Conservation (phyloP, 1,140 invertebrate genomes). For the Notospermus geniculatus region DNA sequence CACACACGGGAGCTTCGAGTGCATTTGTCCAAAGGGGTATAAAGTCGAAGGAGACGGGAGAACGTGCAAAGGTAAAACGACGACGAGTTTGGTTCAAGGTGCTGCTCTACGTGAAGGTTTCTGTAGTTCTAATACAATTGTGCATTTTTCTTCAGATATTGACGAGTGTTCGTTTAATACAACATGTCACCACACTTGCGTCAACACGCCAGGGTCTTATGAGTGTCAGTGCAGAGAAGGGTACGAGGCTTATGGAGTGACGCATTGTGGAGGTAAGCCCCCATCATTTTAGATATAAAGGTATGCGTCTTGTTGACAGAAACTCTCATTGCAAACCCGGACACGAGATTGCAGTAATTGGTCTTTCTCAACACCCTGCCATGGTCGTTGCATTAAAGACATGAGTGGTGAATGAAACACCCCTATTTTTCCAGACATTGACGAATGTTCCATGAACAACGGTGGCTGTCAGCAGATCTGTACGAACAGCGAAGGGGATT, state of each 20-base stretch:
- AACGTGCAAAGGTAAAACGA: not conserved
- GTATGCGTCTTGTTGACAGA: too few species aligned
- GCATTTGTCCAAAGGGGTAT: constrained; percentile 75
- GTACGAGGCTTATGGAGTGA: constrained; percentile 47
- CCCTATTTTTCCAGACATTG: constrained; percentile 47
- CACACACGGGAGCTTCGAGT: constrained; percentile 71
- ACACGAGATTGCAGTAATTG: too few species aligned
- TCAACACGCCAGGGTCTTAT: constrained; percentile 46
- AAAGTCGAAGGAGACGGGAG: constrained; percentile 35
- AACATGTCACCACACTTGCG: constrained; percentile 53
- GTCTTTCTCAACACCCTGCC: too few species aligned
- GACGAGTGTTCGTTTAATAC: constrained; percentile 46
- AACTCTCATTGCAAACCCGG: too few species aligned
- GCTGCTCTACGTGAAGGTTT: not conserved
- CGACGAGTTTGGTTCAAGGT: not conserved
- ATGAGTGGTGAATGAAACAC: too few species aligned
- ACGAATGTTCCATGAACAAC: constrained; percentile 55
- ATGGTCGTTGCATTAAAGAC: too few species aligned
- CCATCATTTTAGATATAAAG: too few species aligned
- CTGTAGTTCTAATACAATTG: not conserved
- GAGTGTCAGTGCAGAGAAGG: constrained; percentile 46
- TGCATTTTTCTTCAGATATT: constrained; percentile 34
- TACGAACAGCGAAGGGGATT: constrained; percentile 43
- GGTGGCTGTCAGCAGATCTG: constrained; percentile 54
- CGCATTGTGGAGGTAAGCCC: constrained; percentile 51